Evolutionary conservation across 2,888 invertebrate genomes (phyloP), one percentile per base, ranked within the genome.

Genomic region (Andrena trimmerana): DNA sequence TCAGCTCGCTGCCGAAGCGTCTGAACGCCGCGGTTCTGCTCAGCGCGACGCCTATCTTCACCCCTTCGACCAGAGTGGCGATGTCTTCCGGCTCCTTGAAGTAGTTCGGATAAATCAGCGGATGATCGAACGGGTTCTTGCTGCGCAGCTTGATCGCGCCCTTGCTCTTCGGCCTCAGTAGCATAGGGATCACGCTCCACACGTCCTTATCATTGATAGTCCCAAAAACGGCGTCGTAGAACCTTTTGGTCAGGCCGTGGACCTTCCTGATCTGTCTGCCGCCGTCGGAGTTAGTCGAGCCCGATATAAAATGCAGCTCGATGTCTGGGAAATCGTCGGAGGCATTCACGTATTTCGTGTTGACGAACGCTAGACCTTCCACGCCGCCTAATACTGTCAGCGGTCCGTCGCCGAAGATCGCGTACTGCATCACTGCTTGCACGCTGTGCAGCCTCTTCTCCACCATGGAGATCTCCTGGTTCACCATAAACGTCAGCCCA

Each of bases 21-120:
- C 96, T 96, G 94, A 98, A 97, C 0, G 98, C 96, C 65, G 96
- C 95, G 0, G 98, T 98, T 88, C 96, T 95, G 7, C 97, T 97
- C n/a, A 98, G 93, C 0, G 97, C 97, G 0, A 98, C 95, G 0
- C 96, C 97, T 27, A 98, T 97, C 94, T 98, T 98, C 0, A 97
- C 97, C 0, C 98, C 98, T 94, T 98, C 98, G 0, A 98, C 95
- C 57, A 98, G 94, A 0, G 97, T 97, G 83, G 97, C 97, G 84
- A 97, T 95, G 89, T 99, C 99, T 83, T 96, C 95, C 27, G 97
- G 96, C 74, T 98, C 97, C 24, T 96, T 94, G 90, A 99, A 96
- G 92, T 99, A 99, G 92, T 99, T 99, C 0, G 99, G 98, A 90
- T 98, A 97, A 74, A 99, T 98, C 79, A 97, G 95, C 0, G 99